These are phyloP conservation scores for Pecten maximus DNA, from an alignment of 2,888 invertebrate genomes.

Conservation along the genomic window DNA sequence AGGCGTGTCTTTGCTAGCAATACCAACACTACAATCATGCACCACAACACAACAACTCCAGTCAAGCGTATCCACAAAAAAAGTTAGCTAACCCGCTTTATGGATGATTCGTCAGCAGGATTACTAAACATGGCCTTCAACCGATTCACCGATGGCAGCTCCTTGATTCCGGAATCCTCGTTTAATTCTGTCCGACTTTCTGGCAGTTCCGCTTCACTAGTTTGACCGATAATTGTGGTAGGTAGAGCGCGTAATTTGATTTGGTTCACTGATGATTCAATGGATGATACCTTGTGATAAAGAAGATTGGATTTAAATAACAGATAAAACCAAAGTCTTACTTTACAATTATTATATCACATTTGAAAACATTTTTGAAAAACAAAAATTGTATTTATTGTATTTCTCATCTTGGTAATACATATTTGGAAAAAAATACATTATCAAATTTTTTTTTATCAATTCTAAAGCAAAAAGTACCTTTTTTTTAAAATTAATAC, in stretches of 20 bases:
- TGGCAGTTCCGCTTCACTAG: conserved; percentile 73
- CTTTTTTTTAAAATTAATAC: no score
- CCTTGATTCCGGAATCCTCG: conserved; percentile 67
- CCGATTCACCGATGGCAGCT: conserved; percentile 77
- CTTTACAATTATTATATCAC: no score
- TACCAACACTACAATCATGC: conserved; percentile 35
- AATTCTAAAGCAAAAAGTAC: no score
- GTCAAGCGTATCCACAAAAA: conserved; percentile 26
- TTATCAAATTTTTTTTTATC: no score
- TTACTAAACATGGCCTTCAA: conserved; percentile 74
- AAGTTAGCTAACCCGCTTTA: conserved; percentile 69
- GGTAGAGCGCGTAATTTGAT: conserved; percentile 55
- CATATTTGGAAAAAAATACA: no score
- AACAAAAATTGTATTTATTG: no score
- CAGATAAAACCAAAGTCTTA: no score
- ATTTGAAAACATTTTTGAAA: no score
- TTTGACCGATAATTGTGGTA: conserved; percentile 64
- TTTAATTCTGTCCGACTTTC: conserved; percentile 74
- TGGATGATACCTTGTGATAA: conserved; percentile 46
- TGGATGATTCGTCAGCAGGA: conserved; percentile 54
- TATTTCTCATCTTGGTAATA: no score
- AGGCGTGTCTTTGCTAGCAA: not conserved
- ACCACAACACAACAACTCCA: not conserved
- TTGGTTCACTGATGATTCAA: conserved; percentile 64
- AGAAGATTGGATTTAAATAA: no score